A percentile compares a stretch with the other conserved stretches of the same genome.
These are phyloP conservation scores for Crepidodera aurea DNA, from an alignment of 2,888 invertebrate species.

Conservation along the genomic window DNA sequence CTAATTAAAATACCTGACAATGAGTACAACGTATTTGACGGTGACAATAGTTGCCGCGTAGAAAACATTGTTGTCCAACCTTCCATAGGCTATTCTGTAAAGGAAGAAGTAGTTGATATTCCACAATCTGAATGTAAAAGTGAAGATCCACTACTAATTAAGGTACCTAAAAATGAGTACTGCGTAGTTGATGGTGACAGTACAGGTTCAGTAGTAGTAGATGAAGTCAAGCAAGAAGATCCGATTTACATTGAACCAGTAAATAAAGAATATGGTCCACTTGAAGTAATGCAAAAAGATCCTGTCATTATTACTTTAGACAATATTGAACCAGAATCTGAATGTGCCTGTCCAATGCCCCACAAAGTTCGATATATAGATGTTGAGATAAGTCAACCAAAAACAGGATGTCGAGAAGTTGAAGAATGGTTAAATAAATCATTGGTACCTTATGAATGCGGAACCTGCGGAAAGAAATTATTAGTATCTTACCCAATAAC, in stretches of 20 bases:
- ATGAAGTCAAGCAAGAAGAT: background rate
- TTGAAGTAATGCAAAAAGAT: background rate
- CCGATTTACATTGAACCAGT: background rate
- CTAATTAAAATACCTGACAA: no score
- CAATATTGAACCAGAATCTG: background rate
- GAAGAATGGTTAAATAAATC: constrained; percentile 38
- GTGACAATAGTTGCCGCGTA: no score
- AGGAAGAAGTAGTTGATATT: background rate
- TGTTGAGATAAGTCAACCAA: background rate
- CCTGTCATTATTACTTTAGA: background rate
- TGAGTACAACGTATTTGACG: no score
- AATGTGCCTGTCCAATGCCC: background rate
- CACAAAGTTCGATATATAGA: background rate
- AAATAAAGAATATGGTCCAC: background rate
- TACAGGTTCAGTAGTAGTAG: no score
- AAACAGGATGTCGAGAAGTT: constrained; percentile 9
- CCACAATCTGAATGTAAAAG: background rate
- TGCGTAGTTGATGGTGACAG: no score
- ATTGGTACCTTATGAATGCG: constrained; percentile 38
- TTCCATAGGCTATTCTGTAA: background rate
- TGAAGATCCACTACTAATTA: no score
- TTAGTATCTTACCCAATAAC: constrained; percentile 44
- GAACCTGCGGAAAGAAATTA: constrained; percentile 33
- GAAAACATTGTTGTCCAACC: no score
- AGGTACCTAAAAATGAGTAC: no score